These are phyloP conservation scores for Damaliscus lunatus DNA, from an alignment of 2,113 vertebrate species.

Conservation along the genomic window DNA sequence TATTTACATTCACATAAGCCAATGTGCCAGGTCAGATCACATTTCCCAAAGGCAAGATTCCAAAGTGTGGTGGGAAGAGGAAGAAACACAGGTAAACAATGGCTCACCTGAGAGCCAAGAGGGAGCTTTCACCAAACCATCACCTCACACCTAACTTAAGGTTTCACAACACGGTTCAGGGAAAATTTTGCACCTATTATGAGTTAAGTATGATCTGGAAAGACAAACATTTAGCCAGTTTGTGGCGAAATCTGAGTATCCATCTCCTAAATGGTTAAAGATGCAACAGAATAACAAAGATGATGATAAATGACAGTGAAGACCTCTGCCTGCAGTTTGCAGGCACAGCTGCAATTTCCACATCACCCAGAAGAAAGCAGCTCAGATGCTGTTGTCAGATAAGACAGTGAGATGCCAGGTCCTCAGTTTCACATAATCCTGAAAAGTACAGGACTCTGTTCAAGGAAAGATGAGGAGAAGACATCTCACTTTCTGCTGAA, in stretches of 20 bases:
- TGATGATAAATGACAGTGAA: background rate
- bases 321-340: fast-evolving
- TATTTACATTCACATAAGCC: background rate
- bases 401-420: too few relatives aligned
- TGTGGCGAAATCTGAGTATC: background rate
- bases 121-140: too few relatives aligned
- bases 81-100: too few relatives aligned
- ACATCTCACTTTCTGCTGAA: too few relatives aligned
- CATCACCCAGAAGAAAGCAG: background rate
- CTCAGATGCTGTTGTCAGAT: background rate
- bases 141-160: too few relatives aligned
- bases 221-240: background rate
- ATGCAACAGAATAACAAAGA: background rate
- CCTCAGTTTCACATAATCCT: too few relatives aligned
- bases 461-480: too few relatives aligned
- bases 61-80: background rate
- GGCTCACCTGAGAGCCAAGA: too few relatives aligned
- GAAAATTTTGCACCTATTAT: fast-evolving
- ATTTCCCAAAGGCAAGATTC: background rate
- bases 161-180: fast-evolving
- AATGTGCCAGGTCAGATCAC: background rate
- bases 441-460: too few relatives aligned
- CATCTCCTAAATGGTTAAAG: too few relatives aligned
- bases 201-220: background rate
- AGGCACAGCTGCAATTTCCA: too few relatives aligned